phyloP scores from a whole-genome alignment of 1,140 invertebrate species.

The Telenomus remus region DNA sequence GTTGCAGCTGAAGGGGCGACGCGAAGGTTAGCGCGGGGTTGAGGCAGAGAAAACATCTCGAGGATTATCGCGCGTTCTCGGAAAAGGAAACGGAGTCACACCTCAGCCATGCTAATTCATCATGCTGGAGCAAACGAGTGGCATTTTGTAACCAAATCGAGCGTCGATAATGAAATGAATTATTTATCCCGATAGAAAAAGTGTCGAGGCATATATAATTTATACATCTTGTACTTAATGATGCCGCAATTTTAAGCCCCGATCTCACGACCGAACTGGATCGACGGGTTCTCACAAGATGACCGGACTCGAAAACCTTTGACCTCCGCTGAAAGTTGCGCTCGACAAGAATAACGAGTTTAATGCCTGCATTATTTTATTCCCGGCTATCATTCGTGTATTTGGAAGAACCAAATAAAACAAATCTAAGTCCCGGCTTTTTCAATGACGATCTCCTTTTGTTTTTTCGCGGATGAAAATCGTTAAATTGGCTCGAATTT shows the following conservation, averaged over 20 bases:
- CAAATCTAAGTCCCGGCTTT: too few relatives aligned
- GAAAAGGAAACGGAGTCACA: conserved; percentile 42
- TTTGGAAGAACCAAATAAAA: conserved; percentile 26
- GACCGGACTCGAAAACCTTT: conserved; percentile 67
- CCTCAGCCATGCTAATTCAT: conserved; percentile 44
- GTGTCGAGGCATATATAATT: conserved; percentile 31
- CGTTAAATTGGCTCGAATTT: neutral
- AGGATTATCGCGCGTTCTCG: conserved; percentile 63
- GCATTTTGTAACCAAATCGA: conserved; percentile 40
- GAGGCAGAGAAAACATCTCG: conserved; percentile 64
- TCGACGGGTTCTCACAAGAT: conserved; percentile 67
- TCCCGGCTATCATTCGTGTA: conserved; percentile 14
- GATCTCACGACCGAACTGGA: conserved; percentile 63
- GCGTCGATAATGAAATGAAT: conserved; percentile 52
- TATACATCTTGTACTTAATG: conserved; percentile 43
- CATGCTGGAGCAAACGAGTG: conserved; percentile 19
- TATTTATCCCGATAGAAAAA: conserved; percentile 45
- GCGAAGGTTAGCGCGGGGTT: conserved; percentile 63
- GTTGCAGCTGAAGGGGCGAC: conserved; percentile 58
- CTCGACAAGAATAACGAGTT: conserved; percentile 52
- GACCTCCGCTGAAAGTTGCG: conserved; percentile 58
- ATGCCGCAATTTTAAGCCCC: conserved; percentile 65
- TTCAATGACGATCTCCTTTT: conserved; percentile 22
- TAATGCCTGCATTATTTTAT: conserved; percentile 43
- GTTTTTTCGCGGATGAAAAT: neutral